Percentiles rank a stretch among this genome's conserved stretches.
phyloP scores from a whole-genome alignment of 2,113 vertebrate species.

The Forbesichthys agassizii region DNA sequence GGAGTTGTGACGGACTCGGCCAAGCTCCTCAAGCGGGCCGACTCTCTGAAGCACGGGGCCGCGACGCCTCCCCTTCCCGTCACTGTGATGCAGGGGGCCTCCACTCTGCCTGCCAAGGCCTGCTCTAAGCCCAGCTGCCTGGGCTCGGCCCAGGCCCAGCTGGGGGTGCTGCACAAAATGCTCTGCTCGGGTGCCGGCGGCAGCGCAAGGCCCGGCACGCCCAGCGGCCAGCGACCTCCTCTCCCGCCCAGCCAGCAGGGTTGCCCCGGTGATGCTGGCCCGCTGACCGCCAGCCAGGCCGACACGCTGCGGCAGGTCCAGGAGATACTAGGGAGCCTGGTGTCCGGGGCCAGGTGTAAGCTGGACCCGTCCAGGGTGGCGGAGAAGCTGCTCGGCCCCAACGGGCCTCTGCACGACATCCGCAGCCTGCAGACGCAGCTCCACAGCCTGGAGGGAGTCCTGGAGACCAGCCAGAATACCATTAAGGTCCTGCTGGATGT shows the following conservation, averaged over 20 bases:
- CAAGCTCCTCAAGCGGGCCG: slow-evolving; percentile 57
- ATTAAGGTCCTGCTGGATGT: slow-evolving; percentile 87
- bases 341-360: slow-evolving; percentile 77
- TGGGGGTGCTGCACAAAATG: slow-evolving; percentile 72
- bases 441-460: slow-evolving; percentile 85
- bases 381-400: slow-evolving; percentile 66
- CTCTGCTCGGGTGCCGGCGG: slow-evolving; percentile 74
- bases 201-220: slow-evolving; percentile 58
- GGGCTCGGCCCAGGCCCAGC: slow-evolving; percentile 70
- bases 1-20: slow-evolving; percentile 58
- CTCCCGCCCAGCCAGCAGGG: slow-evolving; percentile 62
- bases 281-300: slow-evolving; percentile 63
- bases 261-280: slow-evolving; percentile 56
- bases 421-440: slow-evolving; percentile 82
- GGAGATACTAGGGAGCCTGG: slow-evolving; percentile 81
- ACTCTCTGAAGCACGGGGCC: slow-evolving; percentile 69
- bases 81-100: slow-evolving; percentile 62
- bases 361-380: slow-evolving; percentile 67
- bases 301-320: slow-evolving; percentile 78
- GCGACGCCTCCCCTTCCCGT: slow-evolving; percentile 64
- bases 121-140: slow-evolving; percentile 74
- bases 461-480: slow-evolving; percentile 89
- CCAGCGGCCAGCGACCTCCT: slow-evolving; percentile 58
- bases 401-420: slow-evolving; percentile 72
- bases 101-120: slow-evolving; percentile 63